Base-by-base conservation (phyloP, 2,888 invertebrate species). In the Apomyelois bistriatella region DNA sequence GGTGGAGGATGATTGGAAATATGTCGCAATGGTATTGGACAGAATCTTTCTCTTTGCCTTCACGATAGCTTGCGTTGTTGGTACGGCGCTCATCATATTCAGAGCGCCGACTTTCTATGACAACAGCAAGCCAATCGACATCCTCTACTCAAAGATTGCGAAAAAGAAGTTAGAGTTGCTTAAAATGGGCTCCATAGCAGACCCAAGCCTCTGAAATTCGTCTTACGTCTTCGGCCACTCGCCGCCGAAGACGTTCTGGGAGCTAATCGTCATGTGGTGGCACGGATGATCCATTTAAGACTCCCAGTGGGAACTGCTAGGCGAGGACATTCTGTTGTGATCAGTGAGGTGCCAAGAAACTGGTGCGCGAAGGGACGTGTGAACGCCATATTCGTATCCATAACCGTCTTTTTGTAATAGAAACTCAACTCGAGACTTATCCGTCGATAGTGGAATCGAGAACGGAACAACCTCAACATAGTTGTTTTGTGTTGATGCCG, bases 1-100 rank as follows among this genome's bases (percentile, higher is more conserved):
- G 97, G 96, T 97, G 73, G 96, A 96, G 85, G 98, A 98, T 89
- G 99, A 99, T 90, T 99, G 99, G 99, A 98, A 98, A 85, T 99
- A 98, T 91, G 98, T 99, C 56, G 94, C 94, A 53, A 96, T 98
- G 97, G 98, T 99, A 61, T 92, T 99, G 82, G 99, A 99, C 91
- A 94, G 99, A 72, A 93, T 99, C 73, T 99, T 99, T 91, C 93
- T 99, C 68, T 98, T 97, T 94, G 94, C 97, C 73, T 99, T 99
- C 91, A 96, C 98, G 78, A 92, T 97, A 79, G 97, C 97, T 64
- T 98, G 98, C 85, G 93, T 98, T 61, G 88, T 97, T 58, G 98
- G 98, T 61, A 98, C 97, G 57, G 95, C 94, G 56, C 91, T 96
- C 68, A 97, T 97, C 74, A 97, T 97, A 82, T 93, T 97, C 60